phyloP scores from a whole-genome alignment of 1,140 invertebrate genomes.

The Phymorhynchus buccinoides region DNA sequence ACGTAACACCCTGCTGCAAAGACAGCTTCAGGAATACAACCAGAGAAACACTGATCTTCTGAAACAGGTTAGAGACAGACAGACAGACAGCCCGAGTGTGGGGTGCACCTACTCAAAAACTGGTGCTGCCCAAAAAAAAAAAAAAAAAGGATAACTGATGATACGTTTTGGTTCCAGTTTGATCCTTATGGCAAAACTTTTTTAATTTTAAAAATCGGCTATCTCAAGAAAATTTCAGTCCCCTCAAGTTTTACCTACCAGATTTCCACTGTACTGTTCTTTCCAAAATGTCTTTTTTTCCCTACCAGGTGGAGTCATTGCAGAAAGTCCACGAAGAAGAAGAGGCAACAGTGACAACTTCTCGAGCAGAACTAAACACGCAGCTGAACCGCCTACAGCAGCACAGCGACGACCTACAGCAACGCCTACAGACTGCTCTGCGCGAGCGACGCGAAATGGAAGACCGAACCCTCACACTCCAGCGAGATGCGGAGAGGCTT shows the following conservation, averaged over 20 bases:
- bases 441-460: conserved; percentile 78
- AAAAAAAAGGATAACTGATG: no score
- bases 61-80: conserved; percentile 15
- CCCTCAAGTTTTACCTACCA: no score
- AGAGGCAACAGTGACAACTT: conserved; percentile 17
- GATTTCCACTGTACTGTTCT: no score
- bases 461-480: conserved; percentile 83
- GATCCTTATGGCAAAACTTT: no score
- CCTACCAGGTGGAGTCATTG: conserved; percentile 39
- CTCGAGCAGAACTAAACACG: conserved; percentile 41
- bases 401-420: conserved; percentile 45
- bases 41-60: conserved; percentile 46
- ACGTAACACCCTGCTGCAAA: conserved; percentile 39
- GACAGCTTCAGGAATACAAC: conserved; percentile 45
- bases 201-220: no score
- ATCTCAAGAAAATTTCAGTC: no score
- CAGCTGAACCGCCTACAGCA: conserved; percentile 45
- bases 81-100: no score
- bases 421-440: conserved; percentile 35
- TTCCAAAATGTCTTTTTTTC: no score
- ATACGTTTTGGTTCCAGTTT: no score
- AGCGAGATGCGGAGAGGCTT: conserved; percentile 71
- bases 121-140: no score
- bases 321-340: conserved; percentile 42
- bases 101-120: no score